Conservation (phyloP, 2,888 invertebrate species). For the Stictocephala bisonia region DNA sequence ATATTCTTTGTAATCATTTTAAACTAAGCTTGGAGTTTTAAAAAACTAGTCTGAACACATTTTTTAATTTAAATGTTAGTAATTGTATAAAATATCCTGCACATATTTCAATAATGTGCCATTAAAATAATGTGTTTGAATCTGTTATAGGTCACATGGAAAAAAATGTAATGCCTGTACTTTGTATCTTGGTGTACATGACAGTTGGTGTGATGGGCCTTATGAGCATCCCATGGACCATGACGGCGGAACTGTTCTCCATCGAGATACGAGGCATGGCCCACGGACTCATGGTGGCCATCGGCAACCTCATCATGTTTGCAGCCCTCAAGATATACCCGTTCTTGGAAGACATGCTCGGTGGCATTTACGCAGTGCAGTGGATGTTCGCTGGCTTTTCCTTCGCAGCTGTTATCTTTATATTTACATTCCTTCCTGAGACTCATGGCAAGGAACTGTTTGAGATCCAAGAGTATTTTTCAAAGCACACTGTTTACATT, state of each 20-base stretch:
- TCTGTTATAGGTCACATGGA: constrained; percentile 49
- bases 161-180: constrained; percentile 62
- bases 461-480: constrained; percentile 60
- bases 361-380: constrained; percentile 68
- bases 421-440: constrained; percentile 59
- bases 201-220: constrained; percentile 71
- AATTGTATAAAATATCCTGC: too few species aligned
- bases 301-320: constrained; percentile 71
- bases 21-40: too few species aligned
- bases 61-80: background rate
- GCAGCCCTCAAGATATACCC: constrained; percentile 66
- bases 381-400: constrained; percentile 70
- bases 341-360: constrained; percentile 61
- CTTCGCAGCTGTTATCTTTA: constrained; percentile 59
- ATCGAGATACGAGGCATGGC: constrained; percentile 71
- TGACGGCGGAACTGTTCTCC: constrained; percentile 73
- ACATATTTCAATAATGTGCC: too few species aligned
- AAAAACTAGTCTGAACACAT: too few species aligned
- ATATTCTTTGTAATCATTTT: too few species aligned
- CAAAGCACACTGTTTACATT: constrained; percentile 53
- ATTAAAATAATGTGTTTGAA: background rate
- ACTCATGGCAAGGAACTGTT: constrained; percentile 58
- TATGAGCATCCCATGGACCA: constrained; percentile 74
- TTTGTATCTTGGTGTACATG: constrained; percentile 69
- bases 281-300: constrained; percentile 69